A percentile compares a stretch with the other conserved stretches of the same genome.
Conservation (phyloP, 2,888 invertebrate genomes). For the Eupsilia transversa region DNA sequence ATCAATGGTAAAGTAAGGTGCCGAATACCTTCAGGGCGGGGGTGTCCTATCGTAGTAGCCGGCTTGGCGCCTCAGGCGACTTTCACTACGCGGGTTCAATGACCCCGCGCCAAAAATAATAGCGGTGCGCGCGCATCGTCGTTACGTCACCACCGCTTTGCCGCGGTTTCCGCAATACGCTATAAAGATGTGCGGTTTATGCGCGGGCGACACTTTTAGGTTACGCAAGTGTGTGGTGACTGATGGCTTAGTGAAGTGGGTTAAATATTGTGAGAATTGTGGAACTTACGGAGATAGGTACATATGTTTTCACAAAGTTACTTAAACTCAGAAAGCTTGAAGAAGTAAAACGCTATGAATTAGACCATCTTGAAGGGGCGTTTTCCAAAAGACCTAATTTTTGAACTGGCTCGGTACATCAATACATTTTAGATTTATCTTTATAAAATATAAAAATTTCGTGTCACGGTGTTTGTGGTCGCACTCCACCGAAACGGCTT, state of each 20-base stretch:
- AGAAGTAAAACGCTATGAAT: not conserved
- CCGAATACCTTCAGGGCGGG: conserved; percentile 62
- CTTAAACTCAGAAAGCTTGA: not conserved
- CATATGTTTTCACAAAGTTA: not conserved
- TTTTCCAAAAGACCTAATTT: not conserved
- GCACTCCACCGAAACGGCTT: too few relatives aligned
- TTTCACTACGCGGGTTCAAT: conserved; percentile 84
- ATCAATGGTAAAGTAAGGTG: conserved; percentile 39
- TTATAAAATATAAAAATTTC: too few relatives aligned
- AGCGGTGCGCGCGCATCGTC: conserved; percentile 68
- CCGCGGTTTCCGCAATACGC: conserved; percentile 68
- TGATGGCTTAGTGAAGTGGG: conserved; percentile 45
- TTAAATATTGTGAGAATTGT: conserved; percentile 33
- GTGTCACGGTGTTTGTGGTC: too few relatives aligned
- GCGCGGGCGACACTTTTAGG: conserved; percentile 62
- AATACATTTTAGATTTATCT: not conserved
- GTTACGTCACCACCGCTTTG: conserved; percentile 67
- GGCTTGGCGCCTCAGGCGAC: conserved; percentile 85
- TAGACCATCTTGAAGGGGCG: too few relatives aligned
- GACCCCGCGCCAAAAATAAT: conserved; percentile 84
- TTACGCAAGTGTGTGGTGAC: conserved; percentile 59
- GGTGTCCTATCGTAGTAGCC: conserved; percentile 79
- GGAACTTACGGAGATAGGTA: not conserved
- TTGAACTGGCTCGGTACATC: not conserved
- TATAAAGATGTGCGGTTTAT: conserved; percentile 62